A percentile compares a stretch with the other conserved stretches of the same genome.
Evolutionary conservation across 2,888 invertebrate species (phyloP).

Genomic region (Tenodera sinensis): DNA sequence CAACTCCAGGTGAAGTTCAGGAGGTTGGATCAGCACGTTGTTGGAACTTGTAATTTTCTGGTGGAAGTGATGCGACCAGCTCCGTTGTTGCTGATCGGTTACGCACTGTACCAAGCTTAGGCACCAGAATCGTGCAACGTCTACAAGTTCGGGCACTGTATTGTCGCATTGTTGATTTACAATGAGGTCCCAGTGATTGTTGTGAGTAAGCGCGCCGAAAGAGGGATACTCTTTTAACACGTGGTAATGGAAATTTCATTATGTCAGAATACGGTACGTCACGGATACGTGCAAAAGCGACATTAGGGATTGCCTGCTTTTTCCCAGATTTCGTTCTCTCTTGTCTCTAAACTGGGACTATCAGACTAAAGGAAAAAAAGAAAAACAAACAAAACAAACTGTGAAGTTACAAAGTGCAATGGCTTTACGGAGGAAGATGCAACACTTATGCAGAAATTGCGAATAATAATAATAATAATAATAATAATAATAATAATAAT

Average conservation of each 20-base stretch:
- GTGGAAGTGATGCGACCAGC: not conserved
- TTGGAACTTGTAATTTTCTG: not conserved
- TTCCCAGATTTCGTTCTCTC: too few relatives aligned
- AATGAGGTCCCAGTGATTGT: not conserved
- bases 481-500: too few relatives aligned
- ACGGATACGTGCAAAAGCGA: not conserved
- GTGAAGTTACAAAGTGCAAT: too few relatives aligned
- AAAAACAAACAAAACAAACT: too few relatives aligned
- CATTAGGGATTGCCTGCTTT: not conserved
- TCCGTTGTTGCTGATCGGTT: not conserved
- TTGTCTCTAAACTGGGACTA: too few relatives aligned
- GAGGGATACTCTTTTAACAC: conserved; percentile 2
- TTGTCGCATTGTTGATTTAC: not conserved
- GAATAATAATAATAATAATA: too few relatives aligned
- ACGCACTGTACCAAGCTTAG: not conserved
- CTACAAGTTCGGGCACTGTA: not conserved
- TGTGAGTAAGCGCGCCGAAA: not conserved
- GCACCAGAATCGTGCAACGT: not conserved
- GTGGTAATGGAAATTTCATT: conserved; percentile 18
- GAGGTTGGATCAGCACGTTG: not conserved
- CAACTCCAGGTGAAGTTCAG: not conserved
- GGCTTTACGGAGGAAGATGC: too few relatives aligned
- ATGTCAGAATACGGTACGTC: not conserved
- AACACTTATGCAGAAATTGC: too few relatives aligned
- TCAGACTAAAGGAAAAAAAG: too few relatives aligned